Conservation (phyloP, 2,888 invertebrate genomes). For the Linyphia triangularis region DNA sequence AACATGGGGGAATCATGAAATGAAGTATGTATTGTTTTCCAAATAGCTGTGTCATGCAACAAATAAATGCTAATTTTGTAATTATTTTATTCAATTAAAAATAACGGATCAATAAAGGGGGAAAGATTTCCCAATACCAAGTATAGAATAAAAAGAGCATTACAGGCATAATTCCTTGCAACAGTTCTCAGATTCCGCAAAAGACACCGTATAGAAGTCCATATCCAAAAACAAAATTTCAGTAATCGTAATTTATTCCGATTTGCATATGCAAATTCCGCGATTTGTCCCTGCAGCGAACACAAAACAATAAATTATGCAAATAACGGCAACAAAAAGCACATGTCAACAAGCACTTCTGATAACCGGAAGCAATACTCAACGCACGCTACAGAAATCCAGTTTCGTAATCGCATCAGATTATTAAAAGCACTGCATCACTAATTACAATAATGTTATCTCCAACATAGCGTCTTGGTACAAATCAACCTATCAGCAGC, state of each 20-base stretch:
- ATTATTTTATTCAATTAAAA: no score
- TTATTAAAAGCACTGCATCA: conserved; percentile 65
- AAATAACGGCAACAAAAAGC: conserved; percentile 71
- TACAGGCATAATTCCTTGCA: no score
- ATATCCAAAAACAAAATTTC: no score
- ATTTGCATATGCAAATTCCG: conserved; percentile 73
- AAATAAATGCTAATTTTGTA: no score
- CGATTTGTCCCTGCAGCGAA: conserved; percentile 11
- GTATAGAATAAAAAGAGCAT: no score
- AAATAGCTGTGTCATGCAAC: no score
- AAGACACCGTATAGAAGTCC: no score
- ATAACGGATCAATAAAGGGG: no score
- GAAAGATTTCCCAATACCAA: no score
- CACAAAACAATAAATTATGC: conserved; percentile 75
- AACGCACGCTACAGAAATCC: conserved; percentile 23
- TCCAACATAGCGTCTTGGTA: conserved; percentile 60
- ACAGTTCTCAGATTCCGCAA: no score
- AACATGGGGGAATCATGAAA: no score
- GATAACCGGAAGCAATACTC: conserved; percentile 3
- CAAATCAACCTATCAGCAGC: conserved; percentile 73
- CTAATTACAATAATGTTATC: conserved; percentile 74
- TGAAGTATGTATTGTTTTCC: no score
- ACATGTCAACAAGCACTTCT: conserved; percentile 57
- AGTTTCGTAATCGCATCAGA: conserved; percentile 57
- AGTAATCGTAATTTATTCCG: conserved; percentile 32